Conservation (phyloP, 2,797 vertebrate species). For the Danio aesculapii region DNA sequence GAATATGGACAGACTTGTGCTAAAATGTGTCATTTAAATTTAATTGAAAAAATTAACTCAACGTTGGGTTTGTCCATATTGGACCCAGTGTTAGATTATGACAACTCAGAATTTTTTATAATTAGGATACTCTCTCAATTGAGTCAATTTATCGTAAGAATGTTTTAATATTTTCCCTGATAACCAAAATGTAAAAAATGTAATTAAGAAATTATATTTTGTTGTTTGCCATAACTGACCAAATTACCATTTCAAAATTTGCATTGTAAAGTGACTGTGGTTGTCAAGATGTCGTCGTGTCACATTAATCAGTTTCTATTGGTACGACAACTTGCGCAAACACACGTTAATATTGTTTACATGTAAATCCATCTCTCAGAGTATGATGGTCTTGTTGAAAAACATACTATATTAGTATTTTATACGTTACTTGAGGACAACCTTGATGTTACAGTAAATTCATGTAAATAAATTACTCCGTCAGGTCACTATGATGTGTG, state of each 20-base stretch:
- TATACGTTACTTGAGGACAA: slow-evolving; percentile 24
- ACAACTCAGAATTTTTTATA: too few species aligned
- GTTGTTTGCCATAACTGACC: slow-evolving; percentile 2
- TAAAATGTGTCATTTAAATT: too few species aligned
- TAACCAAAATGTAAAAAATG: background rate
- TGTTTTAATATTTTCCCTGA: background rate
- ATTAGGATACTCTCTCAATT: background rate
- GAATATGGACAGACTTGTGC: too few species aligned
- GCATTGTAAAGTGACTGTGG: slow-evolving; percentile 45
- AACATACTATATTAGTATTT: slow-evolving; percentile 53
- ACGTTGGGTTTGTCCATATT: too few species aligned
- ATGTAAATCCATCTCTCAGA: slow-evolving; percentile 27
- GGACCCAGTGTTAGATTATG: too few species aligned
- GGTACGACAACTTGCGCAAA: slow-evolving; percentile 29
- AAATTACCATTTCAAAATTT: slow-evolving; percentile 34
- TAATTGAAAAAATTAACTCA: too few species aligned
- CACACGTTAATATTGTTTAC: slow-evolving; percentile 52
- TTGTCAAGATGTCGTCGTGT: slow-evolving; percentile 38
- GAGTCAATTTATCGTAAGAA: slow-evolving; percentile 11
- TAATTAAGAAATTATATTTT: background rate
- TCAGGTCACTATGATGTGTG: background rate
- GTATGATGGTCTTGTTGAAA: slow-evolving; percentile 35
- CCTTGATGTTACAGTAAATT: slow-evolving; percentile 3
- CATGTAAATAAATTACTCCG: background rate
- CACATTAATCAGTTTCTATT: slow-evolving; percentile 29